phyloP scores from a whole-genome alignment of 2,113 vertebrate species.

The Bufo gargarizans region DNA sequence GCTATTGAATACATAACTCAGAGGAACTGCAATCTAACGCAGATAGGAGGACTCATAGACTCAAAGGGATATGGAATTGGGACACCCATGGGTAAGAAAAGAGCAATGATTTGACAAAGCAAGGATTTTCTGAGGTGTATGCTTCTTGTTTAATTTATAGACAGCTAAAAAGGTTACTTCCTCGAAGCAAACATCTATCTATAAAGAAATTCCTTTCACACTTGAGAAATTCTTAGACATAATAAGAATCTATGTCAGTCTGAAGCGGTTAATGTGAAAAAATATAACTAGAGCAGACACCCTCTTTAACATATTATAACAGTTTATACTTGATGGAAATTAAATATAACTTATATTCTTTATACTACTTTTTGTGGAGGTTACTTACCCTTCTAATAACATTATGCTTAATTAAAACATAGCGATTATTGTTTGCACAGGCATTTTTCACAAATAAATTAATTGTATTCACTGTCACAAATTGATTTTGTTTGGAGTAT shows the following conservation, averaged over 20 bases:
- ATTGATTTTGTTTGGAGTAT: neutral
- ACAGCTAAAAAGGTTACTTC: neutral
- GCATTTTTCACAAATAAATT: neutral
- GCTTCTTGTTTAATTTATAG: conserved; percentile 16
- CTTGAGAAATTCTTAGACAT: neutral
- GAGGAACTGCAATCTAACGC: conserved; percentile 96
- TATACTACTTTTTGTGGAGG: neutral
- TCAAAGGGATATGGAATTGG: conserved; percentile 98
- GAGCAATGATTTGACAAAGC: neutral
- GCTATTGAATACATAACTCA: conserved; percentile 94
- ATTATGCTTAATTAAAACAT: neutral
- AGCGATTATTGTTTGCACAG: neutral
- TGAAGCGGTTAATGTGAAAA: neutral
- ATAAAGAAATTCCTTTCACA: neutral
- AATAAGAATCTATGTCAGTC: neutral
- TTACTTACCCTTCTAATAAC: neutral
- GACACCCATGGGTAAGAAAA: conserved; percentile 89
- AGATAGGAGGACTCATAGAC: conserved; percentile 94
- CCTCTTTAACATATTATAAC: neutral
- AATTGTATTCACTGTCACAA: neutral
- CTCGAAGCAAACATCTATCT: neutral
- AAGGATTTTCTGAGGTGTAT: neutral
- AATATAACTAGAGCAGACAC: neutral
- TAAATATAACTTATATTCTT: neutral
- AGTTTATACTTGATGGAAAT: neutral